Conservation (phyloP, 1,140 invertebrate species). For the Microplitis mediator region DNA sequence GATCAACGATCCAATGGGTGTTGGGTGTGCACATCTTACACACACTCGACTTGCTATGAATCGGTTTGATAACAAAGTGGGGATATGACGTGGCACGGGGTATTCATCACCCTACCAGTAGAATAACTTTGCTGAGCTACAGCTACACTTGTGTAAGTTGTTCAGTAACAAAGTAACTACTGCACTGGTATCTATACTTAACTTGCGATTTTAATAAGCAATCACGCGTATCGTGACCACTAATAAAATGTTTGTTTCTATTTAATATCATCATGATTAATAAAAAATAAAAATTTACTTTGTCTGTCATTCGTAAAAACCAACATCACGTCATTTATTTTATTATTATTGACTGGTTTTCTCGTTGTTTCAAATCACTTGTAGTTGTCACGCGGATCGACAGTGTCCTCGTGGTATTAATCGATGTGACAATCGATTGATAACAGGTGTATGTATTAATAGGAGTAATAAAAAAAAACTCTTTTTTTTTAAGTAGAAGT, state of each 20-base stretch:
- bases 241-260: no score
- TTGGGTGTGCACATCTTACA: not conserved
- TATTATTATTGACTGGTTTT: not conserved
- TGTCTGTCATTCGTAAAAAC: no score
- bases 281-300: no score
- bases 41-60: not conserved
- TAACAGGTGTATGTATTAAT: not conserved
- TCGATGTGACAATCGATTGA: not conserved
- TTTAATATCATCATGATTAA: no score
- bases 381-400: not conserved
- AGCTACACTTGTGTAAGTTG: no score
- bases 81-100: slow-evolving; percentile 35
- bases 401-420: slow-evolving; percentile 1
- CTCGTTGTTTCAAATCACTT: not conserved
- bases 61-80: slow-evolving; percentile 1
- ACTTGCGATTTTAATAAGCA: not conserved
- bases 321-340: not conserved
- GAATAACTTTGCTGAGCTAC: no score
- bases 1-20: not conserved
- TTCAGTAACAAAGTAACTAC: not conserved
- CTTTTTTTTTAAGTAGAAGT: no score
- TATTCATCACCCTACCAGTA: not conserved
- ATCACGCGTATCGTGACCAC: no score
- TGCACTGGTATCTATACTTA: not conserved
- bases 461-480: no score